Evolutionary conservation across 2,113 vertebrate genomes (phyloP), one percentile per base, ranked within the genome.

Genomic region (Etia nguti): DNA sequence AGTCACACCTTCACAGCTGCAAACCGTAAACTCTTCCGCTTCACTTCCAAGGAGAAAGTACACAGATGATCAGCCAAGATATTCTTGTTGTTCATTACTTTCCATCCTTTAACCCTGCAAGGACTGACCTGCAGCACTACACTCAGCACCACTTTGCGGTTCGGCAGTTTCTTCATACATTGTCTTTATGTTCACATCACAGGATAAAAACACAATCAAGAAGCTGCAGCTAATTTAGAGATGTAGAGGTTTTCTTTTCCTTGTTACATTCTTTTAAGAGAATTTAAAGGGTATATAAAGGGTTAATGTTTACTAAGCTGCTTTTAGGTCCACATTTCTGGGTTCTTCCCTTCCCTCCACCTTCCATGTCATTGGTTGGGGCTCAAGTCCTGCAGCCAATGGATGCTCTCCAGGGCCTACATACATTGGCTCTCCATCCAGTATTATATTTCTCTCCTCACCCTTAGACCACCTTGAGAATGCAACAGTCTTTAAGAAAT

Each of bases 1-100:
- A 43, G 79, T 84, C 15, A 18, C 77, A 84, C 90, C 88, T 92
- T 83, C 59, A 70, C 82, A 57, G 60, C 87, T 88, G 75, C 87
- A 79, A 68, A 84, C 26, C 56, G 41, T 46, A 2, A 79, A 85
- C 38, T 82, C 41, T 88, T 90, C 87, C 13, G 18, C 88, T 91
- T 16, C 55, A 80, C 59, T 86, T 83, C 57, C 48, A 73, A 83
- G 55, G 48, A 83, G 50, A 20, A 60, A 46, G 36, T 68, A 36
- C n/a, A n/a, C 48, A 10, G 73, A 54, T 7, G 4, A 77, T 82
- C 59, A 36, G 60, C 9, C 20, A 18, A 80, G 80, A 52, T 75
- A 43, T 57, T 24, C 3, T 34, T 46, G 52, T 56, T 34, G 15
- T 15, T 11, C 2, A 4, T 56, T 80, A 31, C 70, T 77, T 77